Evolutionary conservation across 2,113 vertebrate genomes (phyloP), one percentile per base, ranked within the genome.

Genomic region (Heterotis niloticus): DNA sequence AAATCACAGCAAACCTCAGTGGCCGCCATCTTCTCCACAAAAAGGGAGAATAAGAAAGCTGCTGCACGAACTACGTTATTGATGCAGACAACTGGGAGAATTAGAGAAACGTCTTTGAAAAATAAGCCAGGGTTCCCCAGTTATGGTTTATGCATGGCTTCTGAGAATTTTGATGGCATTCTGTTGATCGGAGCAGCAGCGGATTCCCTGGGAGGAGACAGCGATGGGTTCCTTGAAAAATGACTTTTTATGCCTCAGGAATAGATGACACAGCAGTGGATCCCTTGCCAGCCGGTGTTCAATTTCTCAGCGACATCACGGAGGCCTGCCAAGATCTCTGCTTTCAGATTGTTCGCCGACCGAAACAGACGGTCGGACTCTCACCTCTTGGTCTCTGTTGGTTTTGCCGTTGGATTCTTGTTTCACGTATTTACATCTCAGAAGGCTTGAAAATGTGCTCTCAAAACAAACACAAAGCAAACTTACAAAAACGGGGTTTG

Each of bases 131-230:
- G 65, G 52, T 26, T 78, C 51, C 56, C 59, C 20, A 56, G 56
- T 71, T 78, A 79, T 65, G 69, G 69, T 72, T 79, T 79, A 79
- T 79, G 78, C 70, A 74, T 73, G 70, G 23, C 78, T 79, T 64
- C 20, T 51, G 70, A 57, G 60, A 56, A 28, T 67, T 52, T 56
- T 59, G 62, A 59, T 75, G 78, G 78, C 62, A 75, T 75, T 74
- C 26, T 75, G 71, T 71, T 75, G 71, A 80, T 75, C 60, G 11
- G 70, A n/a, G 71, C 60, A 16, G 62, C 26, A 10, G 64, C 11
- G 5, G 62, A 74, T 64, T 20, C 69, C 64, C 60, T 17, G 10
- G 23, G 59, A 18, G 16, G 34, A 60, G 78, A 54, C 62, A 56
- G 71, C n/a, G 14, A 75, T 24, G 24, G 2, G 59, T 18, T 17